Base-by-base conservation (phyloP, 1,140 invertebrate genomes). In the Cydia fagiglandana region DNA sequence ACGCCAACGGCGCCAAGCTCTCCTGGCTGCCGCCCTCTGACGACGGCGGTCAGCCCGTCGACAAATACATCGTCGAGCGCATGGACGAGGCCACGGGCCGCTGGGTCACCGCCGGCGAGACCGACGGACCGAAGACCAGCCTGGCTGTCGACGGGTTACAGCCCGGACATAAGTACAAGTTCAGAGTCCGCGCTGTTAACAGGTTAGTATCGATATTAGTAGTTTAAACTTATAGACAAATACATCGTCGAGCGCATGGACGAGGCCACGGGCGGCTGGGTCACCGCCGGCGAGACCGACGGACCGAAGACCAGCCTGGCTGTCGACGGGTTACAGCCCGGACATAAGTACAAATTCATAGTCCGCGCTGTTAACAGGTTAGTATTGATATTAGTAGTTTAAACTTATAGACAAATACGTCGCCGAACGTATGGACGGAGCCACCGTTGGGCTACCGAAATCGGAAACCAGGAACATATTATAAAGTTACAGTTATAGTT, bases 321-420 rank as follows among this genome's bases (percentile, higher is more conserved):
- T 2, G 94, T 98, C 0, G 96, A 97, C 75, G 97, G 96, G 13
- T 91, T 99, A 0, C 95, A 94, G 50, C 97, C 98, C 0, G 97
- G 97, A 75, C 97, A 99, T 84, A 98, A 98, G 89, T 99, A 99
- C 93, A 98, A 99, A 91, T 99, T 99, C 94, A 93, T 98, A 78
- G 98, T 99, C 0, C 94, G 97, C 38, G 98, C 99, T 30, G 97
- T 98, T 47, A 99, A 99, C 86, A 97, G 97, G 88, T 92, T 1
- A 78, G 83, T 24, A 41, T 41, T 6, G 5, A 34, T 34, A 34
- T 6, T 34, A 34, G 34, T 34, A 34, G 34, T 34, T n/a, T n/a
- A n/a, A 34, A 34, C 5, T 6, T 34, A 34, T 34, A 6, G 34
- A 34, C 34, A 34, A 34, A 34, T 34, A 6, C 34, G 4, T 30